Conservation (phyloP, 2,888 invertebrate genomes). For the Diarsia rubi region DNA sequence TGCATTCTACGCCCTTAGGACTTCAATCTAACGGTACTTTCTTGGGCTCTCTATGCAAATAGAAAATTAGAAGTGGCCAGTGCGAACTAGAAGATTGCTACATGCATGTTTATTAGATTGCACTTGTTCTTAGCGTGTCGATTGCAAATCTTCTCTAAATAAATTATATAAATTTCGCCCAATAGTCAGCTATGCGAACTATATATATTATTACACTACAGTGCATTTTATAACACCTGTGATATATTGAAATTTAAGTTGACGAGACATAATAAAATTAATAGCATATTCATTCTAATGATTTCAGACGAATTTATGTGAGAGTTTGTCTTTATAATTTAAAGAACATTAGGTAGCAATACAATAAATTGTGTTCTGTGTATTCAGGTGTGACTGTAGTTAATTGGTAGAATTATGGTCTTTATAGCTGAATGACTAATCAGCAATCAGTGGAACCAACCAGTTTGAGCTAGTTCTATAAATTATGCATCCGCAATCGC, state of each 20-base stretch:
- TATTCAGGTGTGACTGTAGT: conserved; percentile 37
- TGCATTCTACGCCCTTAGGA: conserved; percentile 30
- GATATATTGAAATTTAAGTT: not conserved
- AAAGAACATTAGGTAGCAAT: conserved; percentile 29
- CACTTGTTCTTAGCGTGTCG: too few relatives aligned
- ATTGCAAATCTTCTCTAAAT: too few relatives aligned
- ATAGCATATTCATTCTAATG: conserved; percentile 11
- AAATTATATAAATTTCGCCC: too few relatives aligned
- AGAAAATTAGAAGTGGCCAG: not conserved
- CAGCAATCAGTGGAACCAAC: conserved; percentile 40
- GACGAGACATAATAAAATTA: conserved; percentile 19
- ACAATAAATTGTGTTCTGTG: conserved; percentile 36
- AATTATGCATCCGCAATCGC: conserved; percentile 60
- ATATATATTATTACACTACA: not conserved
- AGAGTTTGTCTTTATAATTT: conserved; percentile 9
- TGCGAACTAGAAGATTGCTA: not conserved
- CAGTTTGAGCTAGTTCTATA: conserved; percentile 44
- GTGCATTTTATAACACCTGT: not conserved
- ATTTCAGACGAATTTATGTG: conserved; percentile 18
- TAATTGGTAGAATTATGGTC: conserved; percentile 52
- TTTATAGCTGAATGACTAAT: conserved; percentile 35
- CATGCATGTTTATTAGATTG: too few relatives aligned
- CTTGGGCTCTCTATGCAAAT: not conserved
- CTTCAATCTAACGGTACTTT: conserved; percentile 25
- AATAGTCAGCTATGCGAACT: too few relatives aligned